Base-by-base conservation (phyloP, 1,140 invertebrate genomes). In the Carcinoscorpius rotundicauda region DNA sequence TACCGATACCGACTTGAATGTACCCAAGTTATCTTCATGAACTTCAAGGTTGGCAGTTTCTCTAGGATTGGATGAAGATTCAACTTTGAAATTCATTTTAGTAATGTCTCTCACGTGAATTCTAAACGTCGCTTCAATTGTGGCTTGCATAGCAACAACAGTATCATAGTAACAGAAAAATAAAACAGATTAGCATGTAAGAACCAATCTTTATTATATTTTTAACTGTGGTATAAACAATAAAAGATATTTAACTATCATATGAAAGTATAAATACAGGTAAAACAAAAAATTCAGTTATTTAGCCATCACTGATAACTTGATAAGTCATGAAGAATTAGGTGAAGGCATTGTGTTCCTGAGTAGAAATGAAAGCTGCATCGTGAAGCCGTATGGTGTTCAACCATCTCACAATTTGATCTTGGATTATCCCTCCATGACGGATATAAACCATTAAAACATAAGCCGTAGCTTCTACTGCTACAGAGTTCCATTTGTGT, bases 381-480 rank as follows among this genome's bases (percentile, higher is more conserved):
- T 81, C 77, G 48, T 76, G 76, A 71, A 82, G 79, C 61, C 82
- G 74, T 78, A 84, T 82, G 3, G 78, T 78, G 69, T 81, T 81
- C 3, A 85, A 72, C 83, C 83, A 85, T 57, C 76, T 73, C 64
- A 85, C 83, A 64, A 83, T 81, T 55, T 76, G 69, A 62, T 69
- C 67, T 49, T 64, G 61, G 8, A 75, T 75, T 50, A 81, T 69
- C 2, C 80, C 80, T 52, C 81, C 79, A 8, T 76, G 69, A 3
- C 74, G 71, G 9, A 81, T 72, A 62, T 82, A 80, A 3, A 80
- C 77, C 64, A 85, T 71, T 4, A 86, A 73, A 4, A 82, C 84
- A 72, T 84, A 85, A 0, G 82, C 77, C 4, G 83, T 83, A 0
- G 81, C 76, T 72, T 84, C 82, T 0, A 84, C 77, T 4, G 79